phyloP scores from a whole-genome alignment of 2,113 vertebrate genomes.

The Rhinopomastus cyanomelas region DNA sequence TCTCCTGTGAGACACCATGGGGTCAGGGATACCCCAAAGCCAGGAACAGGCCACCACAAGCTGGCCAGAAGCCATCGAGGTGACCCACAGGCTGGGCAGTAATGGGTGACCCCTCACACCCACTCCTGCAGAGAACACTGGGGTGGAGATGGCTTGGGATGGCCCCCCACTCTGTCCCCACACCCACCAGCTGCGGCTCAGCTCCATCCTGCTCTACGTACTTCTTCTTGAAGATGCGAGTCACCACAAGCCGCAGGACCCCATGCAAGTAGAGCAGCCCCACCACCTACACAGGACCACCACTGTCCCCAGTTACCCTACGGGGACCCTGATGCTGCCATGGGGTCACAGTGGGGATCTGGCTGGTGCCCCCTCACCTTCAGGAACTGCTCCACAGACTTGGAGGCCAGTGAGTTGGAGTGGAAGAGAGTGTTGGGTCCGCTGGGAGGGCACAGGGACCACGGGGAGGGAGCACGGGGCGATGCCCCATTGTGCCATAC shows the following conservation, averaged over 20 bases:
- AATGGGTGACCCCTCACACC: background rate
- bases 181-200: slow-evolving; percentile 80
- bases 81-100: background rate
- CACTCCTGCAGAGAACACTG: accelerated
- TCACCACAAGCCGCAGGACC: slow-evolving; percentile 83
- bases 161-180: accelerated
- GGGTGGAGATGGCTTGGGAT: background rate
- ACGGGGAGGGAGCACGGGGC: accelerated
- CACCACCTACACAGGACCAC: slow-evolving; percentile 75
- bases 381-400: slow-evolving; percentile 93
- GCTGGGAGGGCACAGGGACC: slow-evolving; percentile 66
- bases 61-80: background rate
- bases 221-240: slow-evolving; percentile 88
- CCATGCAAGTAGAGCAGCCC: slow-evolving; percentile 91
- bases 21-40: background rate
- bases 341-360: accelerated
- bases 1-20: slow-evolving; percentile 20
- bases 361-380: slow-evolving; percentile 70
- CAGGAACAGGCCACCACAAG: accelerated
- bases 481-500: background rate
- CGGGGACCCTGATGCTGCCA: background rate
- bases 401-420: slow-evolving; percentile 91
- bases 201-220: slow-evolving; percentile 91
- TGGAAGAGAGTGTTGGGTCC: slow-evolving; percentile 92
- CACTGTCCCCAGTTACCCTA: background rate